Evolutionary conservation across 2,888 invertebrate species (phyloP).

Genomic region (Pecten maximus): DNA sequence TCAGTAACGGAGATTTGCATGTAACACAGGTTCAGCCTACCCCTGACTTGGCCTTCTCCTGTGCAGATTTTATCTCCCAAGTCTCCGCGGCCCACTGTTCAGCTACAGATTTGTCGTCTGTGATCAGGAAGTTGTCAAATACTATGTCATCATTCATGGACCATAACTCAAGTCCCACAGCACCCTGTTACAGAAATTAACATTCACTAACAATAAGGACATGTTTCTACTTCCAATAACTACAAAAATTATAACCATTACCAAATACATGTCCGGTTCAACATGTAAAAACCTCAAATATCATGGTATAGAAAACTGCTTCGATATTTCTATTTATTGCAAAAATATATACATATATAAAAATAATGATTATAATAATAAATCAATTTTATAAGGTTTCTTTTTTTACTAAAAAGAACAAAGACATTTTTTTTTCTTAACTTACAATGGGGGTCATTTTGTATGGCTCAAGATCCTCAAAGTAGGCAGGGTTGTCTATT

Average conservation of each 20-base stretch:
- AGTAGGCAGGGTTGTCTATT: constrained; percentile 96
- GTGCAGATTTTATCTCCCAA: constrained; percentile 90
- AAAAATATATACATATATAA: no score
- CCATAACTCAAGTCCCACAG: constrained; percentile 98
- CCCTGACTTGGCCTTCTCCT: constrained; percentile 79
- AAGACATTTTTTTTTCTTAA: constrained; percentile 63
- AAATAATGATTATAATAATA: no score
- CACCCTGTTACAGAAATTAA: constrained; percentile 86
- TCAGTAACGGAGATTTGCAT: no score
- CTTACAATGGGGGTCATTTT: constrained; percentile 93
- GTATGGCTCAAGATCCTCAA: constrained; percentile 92
- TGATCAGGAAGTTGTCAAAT: constrained; percentile 97
- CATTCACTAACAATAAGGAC: background rate
- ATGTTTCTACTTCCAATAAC: background rate
- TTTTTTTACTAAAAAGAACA: background rate
- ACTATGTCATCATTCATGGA: constrained; percentile 97
- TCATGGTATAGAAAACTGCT: background rate
- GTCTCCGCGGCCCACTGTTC: constrained; percentile 91
- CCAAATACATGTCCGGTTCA: background rate
- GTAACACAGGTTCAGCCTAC: constrained; percentile 52
- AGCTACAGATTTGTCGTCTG: constrained; percentile 91
- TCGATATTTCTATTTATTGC: no score
- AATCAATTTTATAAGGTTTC: background rate
- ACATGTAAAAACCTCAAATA: background rate
- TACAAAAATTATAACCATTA: background rate